Conservation (phyloP, 2,797 vertebrate species). For the Sitta carolinensis region DNA sequence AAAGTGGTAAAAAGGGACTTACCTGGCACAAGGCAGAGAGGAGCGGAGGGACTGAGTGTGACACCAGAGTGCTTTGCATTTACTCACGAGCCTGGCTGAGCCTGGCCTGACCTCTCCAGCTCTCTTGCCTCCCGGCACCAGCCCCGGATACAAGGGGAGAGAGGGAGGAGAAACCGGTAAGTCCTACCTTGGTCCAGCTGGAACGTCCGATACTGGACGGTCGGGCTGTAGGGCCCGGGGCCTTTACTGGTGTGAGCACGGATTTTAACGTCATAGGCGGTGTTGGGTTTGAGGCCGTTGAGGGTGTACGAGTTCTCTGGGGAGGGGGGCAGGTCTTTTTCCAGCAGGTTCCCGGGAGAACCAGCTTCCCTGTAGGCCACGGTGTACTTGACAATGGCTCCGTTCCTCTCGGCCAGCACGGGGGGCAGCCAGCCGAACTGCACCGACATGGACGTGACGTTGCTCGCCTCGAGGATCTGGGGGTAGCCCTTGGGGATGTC, state of each 20-base stretch:
- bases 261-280: slow-evolving; percentile 95
- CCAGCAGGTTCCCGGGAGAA: slow-evolving; percentile 74
- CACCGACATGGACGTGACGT: slow-evolving; percentile 88
- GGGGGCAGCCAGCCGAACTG: slow-evolving; percentile 95
- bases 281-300: slow-evolving; percentile 93
- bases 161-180: slow-evolving; percentile 82
- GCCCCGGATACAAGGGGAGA: slow-evolving; percentile 69
- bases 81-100: slow-evolving; percentile 71
- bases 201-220: slow-evolving; percentile 95
- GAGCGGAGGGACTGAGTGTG: slow-evolving; percentile 64
- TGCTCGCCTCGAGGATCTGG: slow-evolving; percentile 86
- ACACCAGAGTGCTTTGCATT: slow-evolving; percentile 46
- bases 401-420: slow-evolving; percentile 91
- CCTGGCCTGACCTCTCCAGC: slow-evolving; percentile 63
- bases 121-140: slow-evolving; percentile 71
- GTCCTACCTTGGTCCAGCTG: slow-evolving; percentile 95
- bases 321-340: slow-evolving; percentile 86
- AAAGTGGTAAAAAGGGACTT: slow-evolving; percentile 79
- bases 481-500: slow-evolving; percentile 91
- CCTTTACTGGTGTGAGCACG: slow-evolving; percentile 98
- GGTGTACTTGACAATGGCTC: slow-evolving; percentile 91
- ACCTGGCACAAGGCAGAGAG: slow-evolving; percentile 75
- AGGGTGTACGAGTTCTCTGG: slow-evolving; percentile 86
- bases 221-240: slow-evolving; percentile 97
- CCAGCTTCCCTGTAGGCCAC: slow-evolving; percentile 90